Conservation (phyloP, 2,888 invertebrate genomes). For the Hymenopus coronatus region DNA sequence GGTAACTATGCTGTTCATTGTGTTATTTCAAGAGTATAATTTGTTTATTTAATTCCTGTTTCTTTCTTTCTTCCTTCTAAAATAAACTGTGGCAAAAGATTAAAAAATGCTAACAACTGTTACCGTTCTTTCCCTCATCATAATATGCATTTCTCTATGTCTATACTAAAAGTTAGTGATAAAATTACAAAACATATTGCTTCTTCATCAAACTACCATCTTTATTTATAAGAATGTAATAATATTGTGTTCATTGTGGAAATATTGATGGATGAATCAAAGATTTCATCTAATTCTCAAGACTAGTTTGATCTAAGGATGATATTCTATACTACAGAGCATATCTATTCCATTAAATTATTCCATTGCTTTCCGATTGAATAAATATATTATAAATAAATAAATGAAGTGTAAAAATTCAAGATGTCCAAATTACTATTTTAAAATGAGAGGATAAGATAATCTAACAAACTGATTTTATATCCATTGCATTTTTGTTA, state of each 20-base stretch:
- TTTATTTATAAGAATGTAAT: conserved; percentile 16
- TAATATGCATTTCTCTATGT: neutral
- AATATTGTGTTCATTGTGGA: conserved; percentile 17
- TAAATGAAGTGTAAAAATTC: neutral
- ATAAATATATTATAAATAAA: neutral
- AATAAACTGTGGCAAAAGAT: neutral
- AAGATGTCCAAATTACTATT: neutral
- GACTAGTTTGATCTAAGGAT: neutral
- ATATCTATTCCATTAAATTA: neutral
- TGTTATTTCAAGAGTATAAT: neutral
- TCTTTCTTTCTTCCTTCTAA: no score
- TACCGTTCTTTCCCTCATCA: neutral
- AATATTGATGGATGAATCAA: neutral
- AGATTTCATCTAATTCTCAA: neutral
- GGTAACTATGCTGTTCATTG: neutral
- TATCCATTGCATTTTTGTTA: neutral
- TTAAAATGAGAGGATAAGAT: neutral
- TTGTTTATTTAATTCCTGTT: no score
- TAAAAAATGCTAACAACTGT: neutral
- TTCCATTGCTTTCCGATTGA: neutral
- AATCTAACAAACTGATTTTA: neutral
- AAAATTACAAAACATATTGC: neutral
- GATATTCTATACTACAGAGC: neutral
- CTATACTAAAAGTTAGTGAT: neutral
- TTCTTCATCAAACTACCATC: neutral